A percentile compares a stretch with the other conserved stretches of the same genome.
Conservation (phyloP, 2,888 invertebrate genomes). For the Sesamia inferens region DNA sequence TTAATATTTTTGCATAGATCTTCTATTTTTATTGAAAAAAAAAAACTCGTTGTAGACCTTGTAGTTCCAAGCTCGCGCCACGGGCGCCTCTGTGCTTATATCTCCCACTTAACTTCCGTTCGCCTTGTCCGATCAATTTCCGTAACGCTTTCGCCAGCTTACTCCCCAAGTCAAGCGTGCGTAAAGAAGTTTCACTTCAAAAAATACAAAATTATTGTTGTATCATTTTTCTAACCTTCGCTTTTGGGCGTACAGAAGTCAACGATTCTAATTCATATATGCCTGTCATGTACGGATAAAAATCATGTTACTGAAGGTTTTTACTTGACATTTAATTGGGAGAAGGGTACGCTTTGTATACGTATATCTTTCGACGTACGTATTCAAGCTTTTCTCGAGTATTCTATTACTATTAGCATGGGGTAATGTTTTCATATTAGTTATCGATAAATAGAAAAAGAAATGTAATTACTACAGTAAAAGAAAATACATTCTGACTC, state of each 20-base stretch:
- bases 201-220: conserved; percentile 53
- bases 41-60: no score
- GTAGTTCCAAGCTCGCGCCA: no score
- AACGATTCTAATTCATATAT: conserved; percentile 56
- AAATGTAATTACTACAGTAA: neutral
- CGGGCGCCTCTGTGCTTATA: no score
- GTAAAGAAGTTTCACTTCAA: no score
- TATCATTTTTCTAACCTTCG: conserved; percentile 53
- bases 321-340: conserved; percentile 36
- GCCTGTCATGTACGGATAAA: conserved; percentile 52
- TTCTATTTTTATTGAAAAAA: no score
- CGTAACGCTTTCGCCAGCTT: no score
- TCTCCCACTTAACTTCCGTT: no score
- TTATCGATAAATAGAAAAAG: neutral
- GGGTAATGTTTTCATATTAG: neutral
- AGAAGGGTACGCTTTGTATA: neutral
- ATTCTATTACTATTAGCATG: neutral
- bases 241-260: conserved; percentile 43
- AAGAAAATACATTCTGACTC: neutral
- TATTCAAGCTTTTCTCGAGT: neutral
- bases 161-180: no score
- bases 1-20: no score
- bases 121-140: no score
- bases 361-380: conserved; percentile 4
- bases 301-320: conserved; percentile 44